phyloP scores from a whole-genome alignment of 2,797 vertebrate genomes.

The Lepilemur ruficaudatus region DNA sequence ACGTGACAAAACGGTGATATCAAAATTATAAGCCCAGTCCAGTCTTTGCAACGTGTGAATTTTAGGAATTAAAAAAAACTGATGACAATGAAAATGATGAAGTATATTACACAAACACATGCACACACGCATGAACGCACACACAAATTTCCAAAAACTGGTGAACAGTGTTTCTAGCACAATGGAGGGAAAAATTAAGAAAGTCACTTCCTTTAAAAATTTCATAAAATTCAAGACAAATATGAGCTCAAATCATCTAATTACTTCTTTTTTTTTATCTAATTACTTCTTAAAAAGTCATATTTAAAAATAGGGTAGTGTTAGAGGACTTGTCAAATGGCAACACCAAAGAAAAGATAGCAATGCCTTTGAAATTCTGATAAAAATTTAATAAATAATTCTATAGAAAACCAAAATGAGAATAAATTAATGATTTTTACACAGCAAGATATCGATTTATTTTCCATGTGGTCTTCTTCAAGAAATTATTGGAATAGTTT shows the following conservation, averaged over 20 bases:
- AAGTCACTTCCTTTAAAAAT: background rate
- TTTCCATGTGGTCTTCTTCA: background rate
- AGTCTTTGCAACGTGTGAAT: background rate
- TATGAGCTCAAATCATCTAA: background rate
- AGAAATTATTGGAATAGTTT: background rate
- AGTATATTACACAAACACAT: background rate
- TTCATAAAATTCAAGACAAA: background rate
- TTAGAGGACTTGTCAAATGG: background rate
- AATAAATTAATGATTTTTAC: background rate
- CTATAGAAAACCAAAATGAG: background rate
- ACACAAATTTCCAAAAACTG: background rate
- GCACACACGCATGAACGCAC: too few relatives aligned
- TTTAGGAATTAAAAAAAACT: background rate
- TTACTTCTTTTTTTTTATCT: background rate
- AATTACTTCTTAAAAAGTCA: background rate
- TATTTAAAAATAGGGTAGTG: background rate
- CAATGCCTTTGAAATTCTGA: background rate
- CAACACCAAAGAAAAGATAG: background rate
- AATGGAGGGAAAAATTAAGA: background rate
- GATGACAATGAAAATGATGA: background rate
- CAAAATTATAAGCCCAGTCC: background rate
- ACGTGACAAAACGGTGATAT: background rate
- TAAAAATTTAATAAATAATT: background rate
- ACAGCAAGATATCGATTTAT: background rate
- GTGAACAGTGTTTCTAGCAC: background rate